Conservation (phyloP, 2,888 invertebrate species). For the Strigamia maritima region DNA sequence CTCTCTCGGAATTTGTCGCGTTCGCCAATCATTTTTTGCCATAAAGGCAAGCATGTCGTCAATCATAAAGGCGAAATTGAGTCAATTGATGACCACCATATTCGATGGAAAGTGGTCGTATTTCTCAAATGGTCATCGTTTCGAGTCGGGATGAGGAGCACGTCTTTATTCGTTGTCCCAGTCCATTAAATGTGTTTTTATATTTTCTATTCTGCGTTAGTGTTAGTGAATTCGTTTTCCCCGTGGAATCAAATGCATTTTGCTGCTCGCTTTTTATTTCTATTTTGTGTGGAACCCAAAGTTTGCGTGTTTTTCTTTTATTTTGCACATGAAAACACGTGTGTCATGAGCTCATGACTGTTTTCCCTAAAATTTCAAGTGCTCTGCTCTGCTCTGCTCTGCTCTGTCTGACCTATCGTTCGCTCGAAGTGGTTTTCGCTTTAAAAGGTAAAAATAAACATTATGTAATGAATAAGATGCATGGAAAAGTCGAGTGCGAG, state of each 20-base stretch:
- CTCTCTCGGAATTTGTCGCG: not conserved
- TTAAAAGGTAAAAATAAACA: too few species aligned
- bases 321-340: too few species aligned
- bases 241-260: slow-evolving; percentile 1
- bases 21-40: not conserved
- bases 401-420: too few species aligned
- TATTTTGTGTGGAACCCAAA: not conserved
- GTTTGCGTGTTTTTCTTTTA: not conserved
- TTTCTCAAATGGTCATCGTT: too few species aligned
- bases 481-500: too few species aligned
- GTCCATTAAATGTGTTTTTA: slow-evolving; percentile 12
- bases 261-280: not conserved
- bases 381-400: too few species aligned
- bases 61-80: not conserved
- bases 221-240: not conserved
- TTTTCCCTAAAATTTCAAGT: too few species aligned
- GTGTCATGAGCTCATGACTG: too few species aligned
- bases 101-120: not conserved
- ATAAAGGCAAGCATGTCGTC: not conserved
- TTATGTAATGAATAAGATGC: too few species aligned
- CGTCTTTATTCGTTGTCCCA: not conserved
- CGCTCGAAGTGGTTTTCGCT: too few species aligned
- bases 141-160: not conserved
- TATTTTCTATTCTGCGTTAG: not conserved
- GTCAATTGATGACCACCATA: not conserved